Evolutionary conservation across 2,797 vertebrate species (phyloP).

Genomic region (Heterohyrax brucei): DNA sequence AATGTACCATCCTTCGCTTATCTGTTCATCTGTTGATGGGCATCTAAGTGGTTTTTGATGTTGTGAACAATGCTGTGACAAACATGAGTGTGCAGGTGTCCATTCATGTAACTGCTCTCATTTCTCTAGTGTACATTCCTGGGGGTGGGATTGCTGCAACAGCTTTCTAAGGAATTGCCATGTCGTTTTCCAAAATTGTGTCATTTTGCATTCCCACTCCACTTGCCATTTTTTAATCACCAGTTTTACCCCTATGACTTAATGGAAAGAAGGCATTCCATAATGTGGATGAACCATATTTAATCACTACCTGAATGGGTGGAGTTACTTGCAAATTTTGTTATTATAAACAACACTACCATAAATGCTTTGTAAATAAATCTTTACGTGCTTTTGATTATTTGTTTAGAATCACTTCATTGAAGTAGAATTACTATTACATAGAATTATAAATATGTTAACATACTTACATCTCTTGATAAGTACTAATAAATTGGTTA

Average conservation of each 20-base stretch:
- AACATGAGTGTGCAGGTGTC: too few species aligned
- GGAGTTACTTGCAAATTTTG: slow-evolving; percentile 52
- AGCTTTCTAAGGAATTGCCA: too few species aligned
- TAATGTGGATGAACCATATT: background rate
- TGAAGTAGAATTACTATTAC: slow-evolving; percentile 36
- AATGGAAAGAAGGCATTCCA: background rate
- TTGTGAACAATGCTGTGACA: too few species aligned
- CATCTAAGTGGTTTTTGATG: too few species aligned
- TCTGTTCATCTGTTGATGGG: too few species aligned
- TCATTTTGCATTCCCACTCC: too few species aligned
- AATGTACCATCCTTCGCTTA: too few species aligned
- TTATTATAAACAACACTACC: slow-evolving; percentile 2
- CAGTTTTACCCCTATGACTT: background rate
- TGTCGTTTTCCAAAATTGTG: too few species aligned
- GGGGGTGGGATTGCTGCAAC: too few species aligned
- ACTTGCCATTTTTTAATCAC: background rate
- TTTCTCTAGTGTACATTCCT: too few species aligned
- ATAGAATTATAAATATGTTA: background rate
- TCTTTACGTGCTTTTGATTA: slow-evolving; percentile 11
- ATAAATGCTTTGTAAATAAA: slow-evolving; percentile 7
- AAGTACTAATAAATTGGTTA: slow-evolving; percentile 22
- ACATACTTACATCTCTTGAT: slow-evolving; percentile 15
- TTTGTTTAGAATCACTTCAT: slow-evolving; percentile 31
- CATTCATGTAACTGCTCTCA: too few species aligned
- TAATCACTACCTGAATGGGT: slow-evolving; percentile 8